phyloP scores from a whole-genome alignment of 2,888 invertebrate species.

The Herminia tarsipennalis region DNA sequence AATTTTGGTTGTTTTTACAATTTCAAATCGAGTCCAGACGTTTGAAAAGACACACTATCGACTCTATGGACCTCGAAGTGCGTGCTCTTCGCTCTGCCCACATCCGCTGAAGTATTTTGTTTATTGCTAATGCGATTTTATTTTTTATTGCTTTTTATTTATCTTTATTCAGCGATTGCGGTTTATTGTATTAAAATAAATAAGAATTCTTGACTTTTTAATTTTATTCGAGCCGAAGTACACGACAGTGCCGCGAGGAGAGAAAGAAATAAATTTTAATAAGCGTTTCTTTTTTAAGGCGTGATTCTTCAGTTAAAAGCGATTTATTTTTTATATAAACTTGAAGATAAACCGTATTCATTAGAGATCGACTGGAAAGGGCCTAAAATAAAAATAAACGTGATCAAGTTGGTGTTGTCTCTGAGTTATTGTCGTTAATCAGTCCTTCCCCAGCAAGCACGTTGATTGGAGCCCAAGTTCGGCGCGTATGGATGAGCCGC shows the following conservation, averaged over 20 bases:
- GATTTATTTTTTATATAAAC: constrained; percentile 85
- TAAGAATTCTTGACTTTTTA: constrained; percentile 86
- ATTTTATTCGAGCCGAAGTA: constrained; percentile 83
- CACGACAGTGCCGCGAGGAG: constrained; percentile 82
- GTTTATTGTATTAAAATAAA: constrained; percentile 86
- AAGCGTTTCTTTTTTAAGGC: constrained; percentile 86
- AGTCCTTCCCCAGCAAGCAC: constrained; percentile 69
- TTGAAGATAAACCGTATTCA: constrained; percentile 85
- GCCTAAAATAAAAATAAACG: constrained; percentile 81
- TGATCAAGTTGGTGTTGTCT: constrained; percentile 79
- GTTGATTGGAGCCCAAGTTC: constrained; percentile 67
- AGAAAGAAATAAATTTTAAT: constrained; percentile 86
- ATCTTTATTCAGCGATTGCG: constrained; percentile 86
- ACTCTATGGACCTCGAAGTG: constrained; percentile 70
- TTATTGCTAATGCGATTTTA: constrained; percentile 86
- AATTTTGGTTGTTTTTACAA: constrained; percentile 1
- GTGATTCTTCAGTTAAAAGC: constrained; percentile 86
- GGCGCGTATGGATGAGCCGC: constrained; percentile 50
- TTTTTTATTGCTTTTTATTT: constrained; percentile 86
- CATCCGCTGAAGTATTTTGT: constrained; percentile 86
- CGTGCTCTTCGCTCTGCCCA: constrained; percentile 77
- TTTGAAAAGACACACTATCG: constrained; percentile 21
- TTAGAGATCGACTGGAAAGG: constrained; percentile 84
- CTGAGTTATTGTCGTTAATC: constrained; percentile 83
- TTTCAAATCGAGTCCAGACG: constrained; percentile 5